A percentile compares a stretch with the other conserved stretches of the same genome.
These are phyloP conservation scores for Reticulitermes speratus DNA, from an alignment of 1,140 invertebrate genomes.

Conservation along the genomic window DNA sequence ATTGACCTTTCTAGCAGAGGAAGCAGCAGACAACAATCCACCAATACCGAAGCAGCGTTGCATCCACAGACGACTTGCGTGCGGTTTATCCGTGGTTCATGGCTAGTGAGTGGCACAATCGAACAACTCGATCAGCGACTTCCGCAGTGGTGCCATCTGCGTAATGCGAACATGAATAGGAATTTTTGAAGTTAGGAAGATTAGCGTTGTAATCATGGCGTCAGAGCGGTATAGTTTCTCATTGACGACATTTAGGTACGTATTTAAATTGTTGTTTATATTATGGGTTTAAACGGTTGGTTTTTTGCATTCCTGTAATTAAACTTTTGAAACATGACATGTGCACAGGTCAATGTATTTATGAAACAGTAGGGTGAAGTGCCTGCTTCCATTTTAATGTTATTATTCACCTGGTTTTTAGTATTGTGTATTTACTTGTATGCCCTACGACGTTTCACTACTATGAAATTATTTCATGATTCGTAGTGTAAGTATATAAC, in stretches of 20 bases:
- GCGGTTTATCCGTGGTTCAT: no score
- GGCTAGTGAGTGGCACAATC: no score
- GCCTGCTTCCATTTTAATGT: background rate
- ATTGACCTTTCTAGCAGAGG: no score
- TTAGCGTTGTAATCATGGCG: constrained; percentile 61
- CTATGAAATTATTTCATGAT: background rate
- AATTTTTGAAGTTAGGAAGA: no score
- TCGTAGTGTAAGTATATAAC: background rate
- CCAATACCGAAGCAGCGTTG: no score
- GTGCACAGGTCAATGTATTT: background rate
- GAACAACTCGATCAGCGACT: no score
- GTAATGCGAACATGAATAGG: no score
- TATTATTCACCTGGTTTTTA: background rate
- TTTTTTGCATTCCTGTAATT: background rate
- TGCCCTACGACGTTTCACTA: background rate
- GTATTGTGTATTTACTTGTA: background rate
- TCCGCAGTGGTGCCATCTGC: no score
- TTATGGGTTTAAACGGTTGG: background rate
- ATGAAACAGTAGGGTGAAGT: background rate
- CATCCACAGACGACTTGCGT: no score
- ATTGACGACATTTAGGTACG: constrained; percentile 95
- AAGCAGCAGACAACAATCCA: no score
- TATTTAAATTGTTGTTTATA: constrained; percentile 8
- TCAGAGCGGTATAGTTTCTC: constrained; percentile 98
- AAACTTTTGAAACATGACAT: background rate